Evolutionary conservation across 1,140 invertebrate genomes (phyloP), one percentile per base, ranked within the genome.

Genomic region (Nymphalis io): DNA sequence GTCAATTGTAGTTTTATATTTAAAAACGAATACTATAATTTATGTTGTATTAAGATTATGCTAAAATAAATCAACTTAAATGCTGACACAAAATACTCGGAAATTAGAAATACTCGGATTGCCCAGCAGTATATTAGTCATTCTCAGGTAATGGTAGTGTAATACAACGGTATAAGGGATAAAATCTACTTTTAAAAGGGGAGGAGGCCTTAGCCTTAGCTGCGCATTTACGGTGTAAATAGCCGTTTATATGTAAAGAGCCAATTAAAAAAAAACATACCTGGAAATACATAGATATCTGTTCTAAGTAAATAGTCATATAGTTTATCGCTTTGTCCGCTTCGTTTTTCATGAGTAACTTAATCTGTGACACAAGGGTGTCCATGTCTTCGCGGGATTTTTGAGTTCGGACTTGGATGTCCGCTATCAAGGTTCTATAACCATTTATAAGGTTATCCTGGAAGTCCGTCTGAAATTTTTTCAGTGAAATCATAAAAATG

Each of bases 401-500:
- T 40, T 89, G 87, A 10, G 89, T 90, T 27, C 89, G 73, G 15
- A 89, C 79, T 67, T 91, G 89, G 48, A 91, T 88, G 69, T 91
- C 89, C 33, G 86, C 85, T 63, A 91, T 91, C 51, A 90, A 72
- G 5, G 86, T 80, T 42, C 89, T 74, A 68, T 91, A 91, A 0
- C 88, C 89, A 84, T 91, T 90, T 78, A 90, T 88, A 38, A 91
- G 76, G 60, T 91, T 91, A 51, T 91, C 88, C 73, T 91, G 89
- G 44, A 91, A 88, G 68, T 91, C 88, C 33, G 84, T 83, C 89
- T 91, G 80, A 12, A 51, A 51, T 16, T 6, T 33, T 33, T 33
- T 33, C 27, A 33, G 23, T 27, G 27, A 33, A 6, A 4, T 33
- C 10, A 33, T 33, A 8, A 33, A 33, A 33, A 5, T 27, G 23